phyloP scores from a whole-genome alignment of 2,797 vertebrate genomes.

The Phyllotis vaccarum region DNA sequence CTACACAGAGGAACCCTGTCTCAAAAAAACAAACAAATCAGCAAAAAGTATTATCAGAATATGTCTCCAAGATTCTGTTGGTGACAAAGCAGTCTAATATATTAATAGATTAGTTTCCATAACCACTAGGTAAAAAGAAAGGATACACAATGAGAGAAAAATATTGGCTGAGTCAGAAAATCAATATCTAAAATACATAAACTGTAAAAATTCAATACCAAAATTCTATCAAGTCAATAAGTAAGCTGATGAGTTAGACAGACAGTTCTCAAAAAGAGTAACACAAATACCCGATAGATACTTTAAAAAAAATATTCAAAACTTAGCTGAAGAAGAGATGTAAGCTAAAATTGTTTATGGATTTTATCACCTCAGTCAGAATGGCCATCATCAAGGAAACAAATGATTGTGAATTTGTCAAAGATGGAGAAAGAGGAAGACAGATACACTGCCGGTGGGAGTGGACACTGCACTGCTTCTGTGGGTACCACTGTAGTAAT shows the following conservation, averaged over 20 bases:
- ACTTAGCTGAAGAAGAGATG: background rate
- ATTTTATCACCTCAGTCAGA: background rate
- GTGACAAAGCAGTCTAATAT: slow-evolving; percentile 14
- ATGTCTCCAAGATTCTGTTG: background rate
- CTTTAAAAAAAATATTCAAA: background rate
- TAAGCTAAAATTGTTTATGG: background rate
- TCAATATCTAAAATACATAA: background rate
- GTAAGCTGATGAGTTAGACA: background rate
- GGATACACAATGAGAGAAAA: background rate
- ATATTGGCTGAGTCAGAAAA: background rate
- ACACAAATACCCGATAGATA: background rate
- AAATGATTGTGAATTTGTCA: background rate
- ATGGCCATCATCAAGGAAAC: background rate
- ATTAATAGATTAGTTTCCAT: slow-evolving; percentile 53
- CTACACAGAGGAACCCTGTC: background rate
- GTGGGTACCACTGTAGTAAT: background rate
- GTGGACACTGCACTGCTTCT: background rate
- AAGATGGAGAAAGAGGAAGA: background rate
- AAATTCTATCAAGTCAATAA: background rate
- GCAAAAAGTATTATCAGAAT: background rate
- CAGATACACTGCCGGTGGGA: too few species aligned
- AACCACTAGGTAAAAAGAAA: background rate
- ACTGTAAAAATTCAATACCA: background rate
- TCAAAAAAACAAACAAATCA: background rate
- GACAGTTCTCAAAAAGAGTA: background rate